phyloP scores from a whole-genome alignment of 2,113 vertebrate genomes.

The Panthera uncia region DNA sequence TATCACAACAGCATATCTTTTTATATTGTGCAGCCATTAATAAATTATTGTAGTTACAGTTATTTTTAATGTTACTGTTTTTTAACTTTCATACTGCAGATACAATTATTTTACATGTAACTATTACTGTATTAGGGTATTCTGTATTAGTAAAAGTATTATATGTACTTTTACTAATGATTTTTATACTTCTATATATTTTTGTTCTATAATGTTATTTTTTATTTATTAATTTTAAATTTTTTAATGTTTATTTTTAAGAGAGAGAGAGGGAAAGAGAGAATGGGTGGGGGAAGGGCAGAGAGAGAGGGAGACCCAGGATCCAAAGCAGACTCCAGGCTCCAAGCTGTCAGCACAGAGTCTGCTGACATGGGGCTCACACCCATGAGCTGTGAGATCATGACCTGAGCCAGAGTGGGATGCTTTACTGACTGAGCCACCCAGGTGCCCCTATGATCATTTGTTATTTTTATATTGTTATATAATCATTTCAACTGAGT shows the following conservation, averaged over 20 bases:
- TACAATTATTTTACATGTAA: background rate
- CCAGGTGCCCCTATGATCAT: no score
- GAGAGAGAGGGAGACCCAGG: no score
- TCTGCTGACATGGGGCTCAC: no score
- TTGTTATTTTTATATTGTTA: background rate
- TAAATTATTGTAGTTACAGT: background rate
- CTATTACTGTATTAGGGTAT: background rate
- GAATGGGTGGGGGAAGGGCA: no score
- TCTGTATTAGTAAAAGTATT: background rate
- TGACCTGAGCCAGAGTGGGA: no score
- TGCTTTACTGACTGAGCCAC: no score
- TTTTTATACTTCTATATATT: background rate
- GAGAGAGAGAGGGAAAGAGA: no score
- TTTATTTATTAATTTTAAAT: no score
- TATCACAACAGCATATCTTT: background rate
- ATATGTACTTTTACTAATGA: background rate
- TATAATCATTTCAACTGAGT: background rate
- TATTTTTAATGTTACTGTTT: background rate
- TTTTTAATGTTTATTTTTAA: no score
- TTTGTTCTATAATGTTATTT: background rate
- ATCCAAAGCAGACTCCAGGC: no score
- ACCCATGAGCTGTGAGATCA: no score
- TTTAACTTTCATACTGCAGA: background rate
- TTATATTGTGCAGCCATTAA: background rate
- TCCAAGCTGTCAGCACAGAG: no score